Evolutionary conservation across 1,140 invertebrate species (phyloP).

Genomic region (Halotydeus destructor): DNA sequence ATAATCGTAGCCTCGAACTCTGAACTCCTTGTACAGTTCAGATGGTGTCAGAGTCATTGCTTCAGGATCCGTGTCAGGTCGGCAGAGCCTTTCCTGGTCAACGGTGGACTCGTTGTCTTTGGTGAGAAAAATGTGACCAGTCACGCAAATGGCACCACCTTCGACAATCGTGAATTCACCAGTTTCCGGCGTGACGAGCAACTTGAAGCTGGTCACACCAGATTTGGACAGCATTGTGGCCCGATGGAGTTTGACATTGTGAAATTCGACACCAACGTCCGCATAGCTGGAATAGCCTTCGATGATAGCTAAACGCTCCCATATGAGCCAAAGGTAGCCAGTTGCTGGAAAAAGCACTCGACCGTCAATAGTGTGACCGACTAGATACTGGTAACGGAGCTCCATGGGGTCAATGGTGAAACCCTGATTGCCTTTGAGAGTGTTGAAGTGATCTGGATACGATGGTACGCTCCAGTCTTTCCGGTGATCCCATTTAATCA

Average conservation of each 20-base stretch:
- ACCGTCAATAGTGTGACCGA: slow-evolving; percentile 78
- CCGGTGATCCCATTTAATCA: slow-evolving; percentile 32
- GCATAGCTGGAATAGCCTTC: slow-evolving; percentile 46
- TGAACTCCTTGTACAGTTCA: slow-evolving; percentile 82
- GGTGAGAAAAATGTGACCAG: slow-evolving; percentile 46
- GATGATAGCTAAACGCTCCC: slow-evolving; percentile 68
- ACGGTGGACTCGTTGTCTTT: slow-evolving; percentile 19
- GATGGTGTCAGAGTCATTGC: slow-evolving; percentile 37
- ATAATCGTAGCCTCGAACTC: slow-evolving; percentile 84
- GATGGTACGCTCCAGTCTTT: slow-evolving; percentile 4
- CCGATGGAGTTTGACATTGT: slow-evolving; percentile 64
- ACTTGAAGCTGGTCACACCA: slow-evolving; percentile 55
- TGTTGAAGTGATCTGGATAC: no score
- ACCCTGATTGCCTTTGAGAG: slow-evolving; percentile 5
- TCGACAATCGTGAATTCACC: slow-evolving; percentile 82
- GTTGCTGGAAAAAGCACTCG: slow-evolving; percentile 83
- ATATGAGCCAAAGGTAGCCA: slow-evolving; percentile 72
- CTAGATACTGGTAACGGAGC: slow-evolving; percentile 44
- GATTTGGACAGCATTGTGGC: slow-evolving; percentile 68
- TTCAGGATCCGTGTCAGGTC: slow-evolving; percentile 20
- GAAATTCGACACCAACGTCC: slow-evolving; percentile 49
- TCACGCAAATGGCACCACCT: slow-evolving; percentile 54
- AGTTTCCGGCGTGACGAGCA: slow-evolving; percentile 62
- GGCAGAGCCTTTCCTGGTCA: slow-evolving; percentile 1
- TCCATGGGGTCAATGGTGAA: no score